Conservation (phyloP, 2,888 invertebrate genomes). For the Melinaea menophilus region DNA sequence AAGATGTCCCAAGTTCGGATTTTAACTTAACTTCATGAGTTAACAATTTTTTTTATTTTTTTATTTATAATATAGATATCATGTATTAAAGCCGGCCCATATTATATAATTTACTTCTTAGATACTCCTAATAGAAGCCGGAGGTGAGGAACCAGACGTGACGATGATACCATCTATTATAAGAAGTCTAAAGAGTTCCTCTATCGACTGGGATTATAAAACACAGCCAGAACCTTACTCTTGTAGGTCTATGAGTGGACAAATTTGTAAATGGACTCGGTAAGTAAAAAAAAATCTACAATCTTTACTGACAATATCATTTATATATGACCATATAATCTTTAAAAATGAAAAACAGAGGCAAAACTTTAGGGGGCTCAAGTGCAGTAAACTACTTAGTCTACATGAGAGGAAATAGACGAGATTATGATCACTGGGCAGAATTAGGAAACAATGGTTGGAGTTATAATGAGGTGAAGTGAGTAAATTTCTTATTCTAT, state of each 20-base stretch:
- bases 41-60: no score
- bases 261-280: slow-evolving; percentile 79
- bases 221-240: slow-evolving; percentile 81
- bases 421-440: slow-evolving; percentile 83
- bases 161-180: slow-evolving; percentile 83
- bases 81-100: no score
- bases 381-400: slow-evolving; percentile 82
- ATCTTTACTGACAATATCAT: background rate
- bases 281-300: slow-evolving; percentile 33
- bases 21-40: no score
- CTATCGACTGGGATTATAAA: slow-evolving; percentile 84
- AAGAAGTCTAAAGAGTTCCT: slow-evolving; percentile 77
- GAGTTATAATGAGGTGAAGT: slow-evolving; percentile 69
- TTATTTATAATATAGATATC: no score
- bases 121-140: slow-evolving; percentile 80
- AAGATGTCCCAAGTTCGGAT: no score
- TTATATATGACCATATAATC: background rate
- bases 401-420: slow-evolving; percentile 79
- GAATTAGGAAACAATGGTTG: slow-evolving; percentile 37
- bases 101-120: slow-evolving; percentile 12
- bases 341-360: slow-evolving; percentile 53
- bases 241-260: slow-evolving; percentile 77
- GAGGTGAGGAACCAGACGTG: slow-evolving; percentile 81
- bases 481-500: no score
- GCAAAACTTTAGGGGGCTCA: slow-evolving; percentile 84